Conservation (phyloP, 2,113 vertebrate species). For the Alexandromys fortis region DNA sequence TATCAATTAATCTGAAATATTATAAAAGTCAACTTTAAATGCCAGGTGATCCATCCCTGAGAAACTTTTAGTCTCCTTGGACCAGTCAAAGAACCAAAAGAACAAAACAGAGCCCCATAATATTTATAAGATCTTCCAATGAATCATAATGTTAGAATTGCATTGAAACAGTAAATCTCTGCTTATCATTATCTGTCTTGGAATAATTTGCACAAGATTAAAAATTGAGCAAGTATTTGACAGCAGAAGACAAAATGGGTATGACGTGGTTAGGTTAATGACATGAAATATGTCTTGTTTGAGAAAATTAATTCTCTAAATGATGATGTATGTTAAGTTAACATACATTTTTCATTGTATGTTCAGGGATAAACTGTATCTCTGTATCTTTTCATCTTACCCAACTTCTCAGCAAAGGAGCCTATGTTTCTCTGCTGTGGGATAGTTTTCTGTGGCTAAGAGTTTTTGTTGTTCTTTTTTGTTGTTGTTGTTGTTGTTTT, state of each 20-base stretch:
- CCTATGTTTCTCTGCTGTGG: neutral
- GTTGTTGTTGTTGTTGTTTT: too few relatives aligned
- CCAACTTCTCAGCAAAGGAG: neutral
- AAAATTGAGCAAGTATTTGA: constrained; percentile 47
- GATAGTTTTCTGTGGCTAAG: neutral
- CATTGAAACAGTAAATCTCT: neutral
- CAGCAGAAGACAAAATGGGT: neutral
- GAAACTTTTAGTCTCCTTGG: neutral
- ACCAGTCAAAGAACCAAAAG: constrained; percentile 2
- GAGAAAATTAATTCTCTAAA: constrained; percentile 52
- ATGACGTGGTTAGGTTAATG: constrained; percentile 23
- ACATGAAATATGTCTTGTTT: constrained; percentile 58
- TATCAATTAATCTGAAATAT: constrained; percentile 48
- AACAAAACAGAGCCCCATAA: neutral
- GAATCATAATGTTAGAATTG: constrained; percentile 38
- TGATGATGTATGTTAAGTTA: neutral
- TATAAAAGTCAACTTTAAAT: constrained; percentile 16
- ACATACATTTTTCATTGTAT: constrained; percentile 33
- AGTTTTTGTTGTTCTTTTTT: neutral
- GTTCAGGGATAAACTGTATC: neutral
- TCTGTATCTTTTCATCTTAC: neutral
- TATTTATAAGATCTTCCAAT: constrained; percentile 20
- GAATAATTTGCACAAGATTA: constrained; percentile 50
- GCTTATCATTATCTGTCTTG: constrained; percentile 22
- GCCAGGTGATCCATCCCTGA: neutral